phyloP scores from a whole-genome alignment of 2,113 vertebrate species.

The Chlorodrepanis virens region DNA sequence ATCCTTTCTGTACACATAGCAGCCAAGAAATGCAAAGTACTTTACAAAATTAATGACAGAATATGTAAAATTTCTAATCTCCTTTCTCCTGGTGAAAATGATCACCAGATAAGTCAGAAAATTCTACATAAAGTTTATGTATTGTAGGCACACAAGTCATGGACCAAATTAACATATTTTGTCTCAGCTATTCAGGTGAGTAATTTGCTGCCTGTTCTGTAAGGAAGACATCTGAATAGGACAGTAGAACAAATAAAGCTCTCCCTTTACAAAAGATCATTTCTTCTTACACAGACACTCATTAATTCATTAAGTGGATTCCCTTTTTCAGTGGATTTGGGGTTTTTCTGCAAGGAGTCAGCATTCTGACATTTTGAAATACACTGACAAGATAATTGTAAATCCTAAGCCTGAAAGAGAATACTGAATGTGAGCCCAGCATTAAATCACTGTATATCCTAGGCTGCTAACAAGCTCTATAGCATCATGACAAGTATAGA shows the following conservation, averaged over 20 bases:
- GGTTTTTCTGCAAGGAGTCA: background rate
- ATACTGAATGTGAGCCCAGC: background rate
- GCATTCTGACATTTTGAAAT: background rate
- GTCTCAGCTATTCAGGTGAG: background rate
- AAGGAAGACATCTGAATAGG: background rate
- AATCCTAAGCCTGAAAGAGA: constrained; percentile 22
- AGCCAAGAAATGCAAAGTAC: background rate
- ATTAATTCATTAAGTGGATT: background rate
- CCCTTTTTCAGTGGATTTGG: rapidly evolving
- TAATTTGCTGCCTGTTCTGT: background rate
- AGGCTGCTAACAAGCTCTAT: constrained; percentile 25
- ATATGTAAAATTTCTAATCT: background rate
- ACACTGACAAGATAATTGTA: constrained; percentile 8
- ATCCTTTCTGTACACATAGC: background rate
- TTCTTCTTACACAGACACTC: background rate
- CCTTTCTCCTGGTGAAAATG: background rate
- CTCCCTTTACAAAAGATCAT: background rate
- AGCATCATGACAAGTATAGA: constrained; percentile 32
- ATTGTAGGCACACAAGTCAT: background rate
- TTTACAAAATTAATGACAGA: background rate
- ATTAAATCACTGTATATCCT: constrained; percentile 25
- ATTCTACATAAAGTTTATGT: background rate
- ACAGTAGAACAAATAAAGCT: background rate
- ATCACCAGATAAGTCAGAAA: background rate
- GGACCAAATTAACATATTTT: background rate